Conservation (phyloP, 2,113 vertebrate species). For the Amblyornis subalaris region DNA sequence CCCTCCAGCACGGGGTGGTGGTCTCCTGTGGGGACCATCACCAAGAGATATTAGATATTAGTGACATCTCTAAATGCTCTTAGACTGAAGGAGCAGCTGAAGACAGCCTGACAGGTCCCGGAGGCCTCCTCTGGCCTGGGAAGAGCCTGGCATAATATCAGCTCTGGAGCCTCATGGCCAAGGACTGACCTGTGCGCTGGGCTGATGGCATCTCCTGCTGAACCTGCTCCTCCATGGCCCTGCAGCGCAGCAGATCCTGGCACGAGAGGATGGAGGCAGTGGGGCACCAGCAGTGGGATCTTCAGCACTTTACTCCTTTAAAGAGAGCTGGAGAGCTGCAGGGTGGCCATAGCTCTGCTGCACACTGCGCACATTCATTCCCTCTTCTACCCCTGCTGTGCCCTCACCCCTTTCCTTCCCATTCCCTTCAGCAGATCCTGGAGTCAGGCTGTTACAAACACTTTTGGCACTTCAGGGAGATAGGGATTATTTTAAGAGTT, state of each 20-base stretch:
- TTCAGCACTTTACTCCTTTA: background rate
- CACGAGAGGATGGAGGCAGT: fast-evolving
- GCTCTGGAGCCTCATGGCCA: background rate
- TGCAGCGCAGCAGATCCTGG: background rate
- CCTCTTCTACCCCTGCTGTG: background rate
- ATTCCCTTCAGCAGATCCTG: background rate
- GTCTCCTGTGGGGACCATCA: conserved; percentile 55
- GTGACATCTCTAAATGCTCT: background rate
- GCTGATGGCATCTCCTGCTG: conserved; percentile 67
- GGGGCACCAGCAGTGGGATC: fast-evolving
- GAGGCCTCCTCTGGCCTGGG: background rate
- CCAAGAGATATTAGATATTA: background rate
- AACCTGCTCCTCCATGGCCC: conserved; percentile 14
- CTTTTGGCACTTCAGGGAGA: background rate
- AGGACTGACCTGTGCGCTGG: conserved; percentile 69
- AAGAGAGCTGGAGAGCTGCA: background rate
- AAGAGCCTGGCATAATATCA: background rate
- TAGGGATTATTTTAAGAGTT: conserved; percentile 24
- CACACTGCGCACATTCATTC: fast-evolving
- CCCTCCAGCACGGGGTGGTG: conserved; percentile 72
- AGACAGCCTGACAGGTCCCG: background rate
- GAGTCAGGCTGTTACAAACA: background rate
- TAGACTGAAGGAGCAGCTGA: background rate
- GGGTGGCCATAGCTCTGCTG: background rate
- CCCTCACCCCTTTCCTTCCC: background rate